Evolutionary conservation across 2,113 vertebrate species (phyloP).

Genomic region (Calonectris borealis): DNA sequence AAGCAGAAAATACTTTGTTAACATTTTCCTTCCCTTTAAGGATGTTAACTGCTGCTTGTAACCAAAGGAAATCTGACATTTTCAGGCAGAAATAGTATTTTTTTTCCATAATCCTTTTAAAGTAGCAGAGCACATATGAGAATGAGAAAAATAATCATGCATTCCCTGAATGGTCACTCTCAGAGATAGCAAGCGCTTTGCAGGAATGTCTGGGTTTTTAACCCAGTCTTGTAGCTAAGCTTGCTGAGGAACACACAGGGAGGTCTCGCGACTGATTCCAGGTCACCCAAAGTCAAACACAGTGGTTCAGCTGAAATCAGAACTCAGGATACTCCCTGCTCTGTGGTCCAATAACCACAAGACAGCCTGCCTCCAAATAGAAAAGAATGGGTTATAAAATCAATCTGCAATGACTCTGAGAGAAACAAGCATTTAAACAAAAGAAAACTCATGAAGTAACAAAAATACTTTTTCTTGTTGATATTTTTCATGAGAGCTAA

Average conservation of each 20-base stretch:
- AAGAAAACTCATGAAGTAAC: not conserved
- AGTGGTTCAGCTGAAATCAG: not conserved
- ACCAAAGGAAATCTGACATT: not conserved
- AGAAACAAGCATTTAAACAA: not conserved
- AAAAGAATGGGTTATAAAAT: not conserved
- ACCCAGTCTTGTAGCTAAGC: not conserved
- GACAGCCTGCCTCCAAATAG: not conserved
- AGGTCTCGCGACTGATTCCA: not conserved
- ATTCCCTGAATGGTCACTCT: not conserved
- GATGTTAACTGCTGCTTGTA: not conserved
- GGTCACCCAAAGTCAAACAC: constrained; percentile 38
- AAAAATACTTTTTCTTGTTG: not conserved
- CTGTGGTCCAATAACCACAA: constrained; percentile 3
- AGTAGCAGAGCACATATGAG: not conserved
- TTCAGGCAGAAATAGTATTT: not conserved
- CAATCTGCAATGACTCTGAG: constrained; percentile 13
- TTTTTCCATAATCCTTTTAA: not conserved
- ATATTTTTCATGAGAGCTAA: not conserved
- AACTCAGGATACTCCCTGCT: not conserved
- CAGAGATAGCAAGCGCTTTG: not conserved
- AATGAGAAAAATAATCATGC: not conserved
- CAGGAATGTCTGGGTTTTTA: not conserved
- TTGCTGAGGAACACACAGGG: not conserved
- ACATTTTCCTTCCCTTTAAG: not conserved
- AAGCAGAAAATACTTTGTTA: not conserved